Evolutionary conservation across 2,797 vertebrate genomes (phyloP).

Genomic region (Dendrocincla tyrannina): DNA sequence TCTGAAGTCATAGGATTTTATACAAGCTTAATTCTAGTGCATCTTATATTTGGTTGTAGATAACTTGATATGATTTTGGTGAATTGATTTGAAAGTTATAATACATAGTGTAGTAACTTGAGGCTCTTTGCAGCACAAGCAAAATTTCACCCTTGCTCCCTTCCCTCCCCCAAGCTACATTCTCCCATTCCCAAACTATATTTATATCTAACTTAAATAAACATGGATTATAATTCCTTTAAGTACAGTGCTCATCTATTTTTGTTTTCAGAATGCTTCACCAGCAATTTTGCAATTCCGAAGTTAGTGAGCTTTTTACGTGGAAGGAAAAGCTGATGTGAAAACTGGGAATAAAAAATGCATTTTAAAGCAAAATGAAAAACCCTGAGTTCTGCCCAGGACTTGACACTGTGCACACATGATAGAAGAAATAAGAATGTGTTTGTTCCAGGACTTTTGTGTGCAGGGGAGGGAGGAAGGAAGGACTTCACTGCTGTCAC

Average conservation of each 20-base stretch:
- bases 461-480: slow-evolving; percentile 23
- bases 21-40: neutral
- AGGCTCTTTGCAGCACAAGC: neutral
- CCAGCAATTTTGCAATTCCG: neutral
- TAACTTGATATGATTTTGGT: neutral
- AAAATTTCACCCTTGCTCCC: neutral
- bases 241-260: slow-evolving; percentile 18
- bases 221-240: slow-evolving; percentile 17
- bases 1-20: neutral
- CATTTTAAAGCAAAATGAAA: neutral
- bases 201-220: slow-evolving; percentile 55
- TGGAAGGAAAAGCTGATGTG: neutral
- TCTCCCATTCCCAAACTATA: neutral
- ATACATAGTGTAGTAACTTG: neutral
- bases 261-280: slow-evolving; percentile 36
- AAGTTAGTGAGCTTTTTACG: neutral
- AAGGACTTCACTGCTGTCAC: slow-evolving; percentile 12
- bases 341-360: neutral
- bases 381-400: neutral
- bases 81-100: neutral
- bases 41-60: neutral
- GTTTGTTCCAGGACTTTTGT: slow-evolving; percentile 19
- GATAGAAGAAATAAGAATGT: slow-evolving; percentile 10
- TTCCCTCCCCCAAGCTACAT: neutral
- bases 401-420: neutral